Percentiles rank a stretch among this genome's conserved stretches.
phyloP scores from a whole-genome alignment of 2,888 invertebrate species.

The Hirtodrosophila confusa region DNA sequence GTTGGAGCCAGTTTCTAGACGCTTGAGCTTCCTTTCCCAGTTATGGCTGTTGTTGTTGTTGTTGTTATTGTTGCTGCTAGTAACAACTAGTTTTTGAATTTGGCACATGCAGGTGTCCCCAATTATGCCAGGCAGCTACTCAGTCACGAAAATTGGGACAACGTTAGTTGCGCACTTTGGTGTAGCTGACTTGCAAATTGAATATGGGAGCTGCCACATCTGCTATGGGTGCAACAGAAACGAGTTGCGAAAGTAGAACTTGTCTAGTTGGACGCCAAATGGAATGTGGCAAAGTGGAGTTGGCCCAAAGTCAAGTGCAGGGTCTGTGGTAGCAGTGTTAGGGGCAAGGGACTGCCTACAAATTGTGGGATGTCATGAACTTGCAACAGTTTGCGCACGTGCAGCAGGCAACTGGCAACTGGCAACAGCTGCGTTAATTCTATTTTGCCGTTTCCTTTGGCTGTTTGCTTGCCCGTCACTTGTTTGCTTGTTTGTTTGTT shows the following conservation, averaged over 20 bases:
- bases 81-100: slow-evolving; percentile 73
- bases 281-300: slow-evolving; percentile 50
- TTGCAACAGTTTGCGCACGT: slow-evolving; percentile 59
- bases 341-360: slow-evolving; percentile 1
- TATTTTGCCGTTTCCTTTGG: slow-evolving; percentile 6
- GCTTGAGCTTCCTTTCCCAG: slow-evolving; percentile 31
- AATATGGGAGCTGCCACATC: slow-evolving; percentile 44
- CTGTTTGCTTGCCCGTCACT: slow-evolving; percentile 26
- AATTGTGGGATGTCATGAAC: slow-evolving; percentile 47
- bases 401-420: slow-evolving; percentile 43
- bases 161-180: slow-evolving; percentile 44
- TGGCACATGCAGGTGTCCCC: slow-evolving; percentile 80
- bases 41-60: slow-evolving; percentile 12
- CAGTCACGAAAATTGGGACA: slow-evolving; percentile 69
- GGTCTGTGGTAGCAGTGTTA: slow-evolving; percentile 8
- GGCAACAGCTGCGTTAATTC: slow-evolving; percentile 44
- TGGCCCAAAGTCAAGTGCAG: slow-evolving; percentile 43
- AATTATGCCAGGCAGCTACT: slow-evolving; percentile 63
- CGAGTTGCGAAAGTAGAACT: slow-evolving; percentile 78
- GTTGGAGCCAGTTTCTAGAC: slow-evolving; percentile 13
- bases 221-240: slow-evolving; percentile 43
- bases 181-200: slow-evolving; percentile 63
- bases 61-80: slow-evolving; percentile 11
- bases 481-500: slow-evolving; percentile 40
- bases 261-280: slow-evolving; percentile 54